Evolutionary conservation across 92 coral and sea anemone genomes (phyloP).

Genomic region (Umimayanthus kanabou): DNA sequence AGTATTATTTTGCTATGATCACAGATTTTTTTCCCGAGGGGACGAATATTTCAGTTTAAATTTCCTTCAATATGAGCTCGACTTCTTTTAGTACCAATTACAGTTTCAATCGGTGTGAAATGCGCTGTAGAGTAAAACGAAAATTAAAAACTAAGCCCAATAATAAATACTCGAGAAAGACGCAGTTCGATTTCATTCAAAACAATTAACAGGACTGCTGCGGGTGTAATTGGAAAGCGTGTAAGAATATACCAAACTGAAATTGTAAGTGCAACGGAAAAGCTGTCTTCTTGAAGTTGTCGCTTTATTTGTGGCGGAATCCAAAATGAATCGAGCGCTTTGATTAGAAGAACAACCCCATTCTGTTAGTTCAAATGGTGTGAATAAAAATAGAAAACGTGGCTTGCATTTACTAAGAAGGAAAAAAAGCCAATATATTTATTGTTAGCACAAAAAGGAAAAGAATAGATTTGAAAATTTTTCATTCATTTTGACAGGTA

Average conservation of each 20-base stretch:
- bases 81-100: constrained; percentile 31
- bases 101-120: constrained; percentile 40
- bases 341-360: background rate
- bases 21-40: constrained; percentile 37
- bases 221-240: constrained; percentile 8
- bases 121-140: constrained; percentile 16
- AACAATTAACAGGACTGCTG: constrained; percentile 16
- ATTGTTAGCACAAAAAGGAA: background rate
- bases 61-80: constrained; percentile 30
- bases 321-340: constrained; percentile 22
- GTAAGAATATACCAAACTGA: background rate
- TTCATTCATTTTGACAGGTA: constrained; percentile 28
- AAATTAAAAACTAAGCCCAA: constrained; percentile 37
- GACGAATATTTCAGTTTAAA: background rate
- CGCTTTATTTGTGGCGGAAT: constrained; percentile 23
- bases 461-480: constrained; percentile 20
- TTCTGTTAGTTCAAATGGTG: constrained; percentile 14
- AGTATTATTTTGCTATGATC: constrained; percentile 33
- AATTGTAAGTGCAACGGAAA: background rate
- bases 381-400: constrained; percentile 13
- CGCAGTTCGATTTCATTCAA: constrained; percentile 19
- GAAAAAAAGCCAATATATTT: background rate
- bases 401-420: background rate
- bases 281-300: background rate
- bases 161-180: background rate